Base-by-base conservation (phyloP, 2,797 vertebrate species). In the Nannoperca obscura region DNA sequence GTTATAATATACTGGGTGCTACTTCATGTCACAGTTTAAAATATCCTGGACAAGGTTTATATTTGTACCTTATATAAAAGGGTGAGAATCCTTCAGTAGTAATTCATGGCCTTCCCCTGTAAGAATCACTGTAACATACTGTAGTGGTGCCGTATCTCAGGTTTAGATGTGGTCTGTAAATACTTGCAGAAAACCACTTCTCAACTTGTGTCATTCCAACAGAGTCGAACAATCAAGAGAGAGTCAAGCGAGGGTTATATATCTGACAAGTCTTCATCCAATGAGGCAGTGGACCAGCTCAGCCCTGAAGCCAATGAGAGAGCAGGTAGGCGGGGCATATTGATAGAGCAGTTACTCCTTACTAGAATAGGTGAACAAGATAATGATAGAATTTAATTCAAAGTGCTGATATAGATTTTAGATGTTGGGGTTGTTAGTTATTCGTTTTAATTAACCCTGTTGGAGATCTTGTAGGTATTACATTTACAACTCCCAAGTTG, bases 271-370 rank as follows among this genome's bases (percentile, higher is more conserved):
- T 91, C 95, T 22, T 94, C 95, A 52, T 95, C 94, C 92, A 94
- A 93, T 93, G 95, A 96, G 83, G 94, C 94, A 75, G 88, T 92
- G 91, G 89, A 93, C 71, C 95, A 96, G 91, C 88, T 95, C 89
- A 89, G 89, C 90, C 85, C 87, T 76, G 94, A 95, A 84, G 90
- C 92, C 93, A 93, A 57, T 95, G 91, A 94, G 62, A 92, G 91
- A 91, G 92, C 94, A 95, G 95, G 95, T 96, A 96, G 93, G 94
- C 81, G 44, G 72, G 86, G 63, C 7, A 8, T 84, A 80, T 68
- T 64, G 42, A 66, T 61, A 81, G 79, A 84, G 80, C 5, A 64
- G 71, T 53, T 44, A 52, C 55, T 40, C 53, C 55, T 68, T 57
- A 60, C 20, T 73, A 70, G 54, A 70, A 38, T 7, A 67, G 40